These are phyloP conservation scores for Ornithoptera alexandrae DNA, from an alignment of 2,888 invertebrate species.

Conservation along the genomic window DNA sequence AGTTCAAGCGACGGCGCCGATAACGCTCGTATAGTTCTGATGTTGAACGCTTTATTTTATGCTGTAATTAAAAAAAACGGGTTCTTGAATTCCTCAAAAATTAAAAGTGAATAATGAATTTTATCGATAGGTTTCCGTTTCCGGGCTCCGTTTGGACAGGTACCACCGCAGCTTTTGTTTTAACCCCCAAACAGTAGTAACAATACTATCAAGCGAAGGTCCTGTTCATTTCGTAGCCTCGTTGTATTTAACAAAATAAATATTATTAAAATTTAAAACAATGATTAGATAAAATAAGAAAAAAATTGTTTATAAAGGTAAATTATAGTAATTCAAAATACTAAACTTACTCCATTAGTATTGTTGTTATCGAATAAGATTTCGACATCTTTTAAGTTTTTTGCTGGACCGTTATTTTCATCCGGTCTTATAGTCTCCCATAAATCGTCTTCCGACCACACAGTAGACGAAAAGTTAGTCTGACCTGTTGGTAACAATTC, in stretches of 20 bases:
- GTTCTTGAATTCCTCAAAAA: too few relatives aligned
- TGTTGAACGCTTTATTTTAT: conserved; percentile 68
- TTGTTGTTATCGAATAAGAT: conserved; percentile 62
- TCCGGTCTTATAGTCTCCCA: conserved; percentile 66
- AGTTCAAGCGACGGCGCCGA: conserved; percentile 54
- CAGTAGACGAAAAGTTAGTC: conserved; percentile 50
- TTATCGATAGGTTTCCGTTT: too few relatives aligned
- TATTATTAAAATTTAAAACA: too few relatives aligned
- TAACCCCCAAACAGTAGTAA: too few relatives aligned
- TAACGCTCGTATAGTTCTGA: conserved; percentile 57
- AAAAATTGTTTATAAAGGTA: too few relatives aligned
- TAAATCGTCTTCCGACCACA: conserved; percentile 59
- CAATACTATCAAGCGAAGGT: too few relatives aligned
- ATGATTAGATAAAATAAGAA: too few relatives aligned
- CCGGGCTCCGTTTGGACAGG: too few relatives aligned
- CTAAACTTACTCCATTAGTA: conserved; percentile 48
- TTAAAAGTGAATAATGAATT: not conserved
- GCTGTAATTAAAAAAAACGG: conserved; percentile 43
- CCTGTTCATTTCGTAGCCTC: too few relatives aligned
- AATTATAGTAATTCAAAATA: not conserved
- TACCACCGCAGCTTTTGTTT: too few relatives aligned
- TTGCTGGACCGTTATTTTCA: conserved; percentile 52
- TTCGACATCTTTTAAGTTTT: conserved; percentile 72
- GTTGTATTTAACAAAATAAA: too few relatives aligned
- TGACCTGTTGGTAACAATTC: conserved; percentile 60